A percentile compares a stretch with the other conserved stretches of the same genome.
Conservation (phyloP, 2,888 invertebrate species). For the Apodemia duryi region DNA sequence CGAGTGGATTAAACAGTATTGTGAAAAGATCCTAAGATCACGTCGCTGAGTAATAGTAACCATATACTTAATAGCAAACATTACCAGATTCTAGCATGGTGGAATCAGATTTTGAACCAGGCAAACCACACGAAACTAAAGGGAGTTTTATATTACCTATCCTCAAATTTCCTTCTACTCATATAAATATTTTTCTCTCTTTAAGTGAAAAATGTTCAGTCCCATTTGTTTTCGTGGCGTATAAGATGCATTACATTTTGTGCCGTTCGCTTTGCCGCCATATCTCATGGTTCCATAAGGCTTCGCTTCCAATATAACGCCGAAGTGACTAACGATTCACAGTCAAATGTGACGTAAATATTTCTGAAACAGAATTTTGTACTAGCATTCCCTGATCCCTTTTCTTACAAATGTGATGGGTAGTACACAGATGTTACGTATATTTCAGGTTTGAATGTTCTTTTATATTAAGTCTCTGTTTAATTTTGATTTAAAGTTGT, state of each 20-base stretch:
- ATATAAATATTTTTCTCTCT: constrained; percentile 29
- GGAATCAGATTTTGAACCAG: too few species aligned
- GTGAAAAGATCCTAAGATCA: too few species aligned
- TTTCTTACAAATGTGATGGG: constrained; percentile 21
- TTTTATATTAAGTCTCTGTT: too few species aligned
- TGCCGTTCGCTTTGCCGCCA: constrained; percentile 50
- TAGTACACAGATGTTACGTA: constrained; percentile 20
- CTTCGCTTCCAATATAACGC: constrained; percentile 57
- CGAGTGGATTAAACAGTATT: too few species aligned
- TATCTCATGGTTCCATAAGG: constrained; percentile 54
- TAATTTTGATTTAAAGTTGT: too few species aligned
- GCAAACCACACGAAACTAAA: too few species aligned
- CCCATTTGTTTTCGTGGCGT: constrained; percentile 56
- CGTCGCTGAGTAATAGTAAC: too few species aligned
- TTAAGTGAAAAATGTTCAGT: constrained; percentile 43
- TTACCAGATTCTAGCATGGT: too few species aligned
- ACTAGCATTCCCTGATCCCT: constrained; percentile 20
- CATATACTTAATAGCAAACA: too few species aligned
- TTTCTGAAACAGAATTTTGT: constrained; percentile 29
- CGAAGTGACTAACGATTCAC: constrained; percentile 54
- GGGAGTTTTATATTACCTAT: not conserved
- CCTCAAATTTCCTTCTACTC: not conserved
- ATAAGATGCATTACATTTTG: constrained; percentile 58
- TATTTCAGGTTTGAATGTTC: not conserved
- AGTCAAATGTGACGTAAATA: constrained; percentile 33